A percentile compares a stretch with the other conserved stretches of the same genome.
These are phyloP conservation scores for Akabosia matsudoensis DNA, from an alignment of 1,140 invertebrate species.

Conservation along the genomic window DNA sequence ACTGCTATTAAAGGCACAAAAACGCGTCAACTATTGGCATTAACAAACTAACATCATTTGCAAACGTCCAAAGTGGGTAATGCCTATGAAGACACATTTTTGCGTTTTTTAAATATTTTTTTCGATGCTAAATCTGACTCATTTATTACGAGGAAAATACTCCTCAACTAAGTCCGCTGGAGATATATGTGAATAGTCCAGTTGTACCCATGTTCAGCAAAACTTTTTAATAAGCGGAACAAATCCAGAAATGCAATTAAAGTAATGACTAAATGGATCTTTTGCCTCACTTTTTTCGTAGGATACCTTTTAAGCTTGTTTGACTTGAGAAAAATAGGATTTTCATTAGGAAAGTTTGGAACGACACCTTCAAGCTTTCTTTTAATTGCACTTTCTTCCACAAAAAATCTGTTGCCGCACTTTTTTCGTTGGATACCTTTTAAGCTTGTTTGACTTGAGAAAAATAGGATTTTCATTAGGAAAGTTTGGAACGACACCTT, in stretches of 20 bases:
- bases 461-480: conserved; percentile 20
- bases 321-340: conserved; percentile 19
- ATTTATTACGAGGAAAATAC: not conserved
- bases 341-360: conserved; percentile 21
- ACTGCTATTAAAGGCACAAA: not conserved
- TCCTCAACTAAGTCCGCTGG: too few relatives aligned
- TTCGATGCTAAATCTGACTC: not conserved
- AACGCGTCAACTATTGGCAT: conserved; percentile 16
- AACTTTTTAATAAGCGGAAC: conserved; percentile 24
- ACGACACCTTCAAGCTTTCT: conserved; percentile 20
- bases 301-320: conserved; percentile 5
- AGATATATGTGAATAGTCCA: too few relatives aligned
- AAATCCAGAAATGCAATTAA: conserved; percentile 24
- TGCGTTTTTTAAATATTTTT: too few relatives aligned
- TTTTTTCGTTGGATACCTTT: not conserved
- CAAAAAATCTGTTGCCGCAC: not conserved
- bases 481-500: conserved; percentile 22
- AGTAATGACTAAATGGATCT: conserved; percentile 22
- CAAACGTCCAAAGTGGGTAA: not conserved
- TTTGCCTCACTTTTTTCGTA: not conserved
- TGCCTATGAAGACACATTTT: too few relatives aligned
- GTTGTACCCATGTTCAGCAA: too few relatives aligned
- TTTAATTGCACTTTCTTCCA: conserved; percentile 14
- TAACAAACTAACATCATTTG: conserved; percentile 16
- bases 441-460: conserved; percentile 18